Conservation (phyloP, 2,113 vertebrate genomes). For the Garra rufa region DNA sequence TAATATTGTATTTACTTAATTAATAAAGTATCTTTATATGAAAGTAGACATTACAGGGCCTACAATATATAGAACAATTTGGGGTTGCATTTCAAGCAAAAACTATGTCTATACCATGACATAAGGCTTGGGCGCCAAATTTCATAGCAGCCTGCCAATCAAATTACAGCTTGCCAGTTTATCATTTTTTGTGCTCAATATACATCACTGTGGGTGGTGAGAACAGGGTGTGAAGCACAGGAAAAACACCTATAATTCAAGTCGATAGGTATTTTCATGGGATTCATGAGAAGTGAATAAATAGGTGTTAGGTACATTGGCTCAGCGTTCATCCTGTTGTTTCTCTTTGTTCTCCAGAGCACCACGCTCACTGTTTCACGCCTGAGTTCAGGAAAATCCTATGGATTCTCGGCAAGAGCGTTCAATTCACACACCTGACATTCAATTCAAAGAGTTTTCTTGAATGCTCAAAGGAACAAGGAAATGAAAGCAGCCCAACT, state of each 20-base stretch:
- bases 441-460: conserved; percentile 11
- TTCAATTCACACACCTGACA: conserved; percentile 32
- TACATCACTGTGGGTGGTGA: conserved; percentile 29
- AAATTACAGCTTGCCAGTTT: not conserved
- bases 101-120: not conserved
- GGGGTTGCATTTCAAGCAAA: not conserved
- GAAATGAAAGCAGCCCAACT: conserved; percentile 25
- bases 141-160: not conserved
- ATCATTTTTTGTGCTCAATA: not conserved
- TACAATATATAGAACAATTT: too few relatives aligned
- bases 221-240: not conserved
- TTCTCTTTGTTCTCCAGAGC: conserved; percentile 31
- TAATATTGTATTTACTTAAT: too few relatives aligned
- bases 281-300: conserved; percentile 20
- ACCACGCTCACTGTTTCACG: not conserved
- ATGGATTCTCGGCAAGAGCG: not conserved
- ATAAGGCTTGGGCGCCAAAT: not conserved
- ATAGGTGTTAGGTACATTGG: conserved; percentile 28
- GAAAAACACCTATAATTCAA: conserved; percentile 45
- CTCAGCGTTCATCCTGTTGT: conserved; percentile 36
- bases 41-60: not conserved
- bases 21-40: too few relatives aligned
- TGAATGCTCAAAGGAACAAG: conserved; percentile 26
- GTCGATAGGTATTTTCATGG: conserved; percentile 31
- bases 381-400: conserved; percentile 30